Evolutionary conservation across 2,797 vertebrate genomes (phyloP), one percentile per base, ranked within the genome.

Genomic region (Gambelia wislizenii): DNA sequence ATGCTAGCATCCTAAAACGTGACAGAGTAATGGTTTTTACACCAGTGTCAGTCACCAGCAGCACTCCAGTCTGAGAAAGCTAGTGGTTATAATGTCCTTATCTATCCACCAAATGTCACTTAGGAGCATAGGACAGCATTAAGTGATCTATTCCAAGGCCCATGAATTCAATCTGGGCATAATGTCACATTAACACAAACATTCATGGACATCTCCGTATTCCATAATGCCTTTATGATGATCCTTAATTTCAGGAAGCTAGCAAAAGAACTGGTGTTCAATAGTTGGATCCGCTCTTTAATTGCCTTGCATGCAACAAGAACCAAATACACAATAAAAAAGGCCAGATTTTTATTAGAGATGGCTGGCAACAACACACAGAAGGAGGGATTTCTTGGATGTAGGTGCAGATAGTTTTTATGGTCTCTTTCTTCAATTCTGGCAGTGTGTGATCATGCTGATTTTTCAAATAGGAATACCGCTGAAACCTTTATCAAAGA

Each of bases 101-200:
- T 13, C 33, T 22, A 6, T 89, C 72, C 20, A 13, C 25, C n/a
- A 44, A 52, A 14, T 27, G 47, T 67, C 78, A 82, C 69, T 81
- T 75, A 64, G 6, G 36, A 39, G 27, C 25, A 22, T 8, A 10
- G 8, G 70, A 54, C 44, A 67, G 78, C 36, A 1, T 70, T 67
- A 83, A 86, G 36, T 3, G 70, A 86, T 49, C 47, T 36, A 25
- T 78, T 67, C 78, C 36, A n/a, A 87, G 36, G 25, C 77, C 93
- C 93, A 78, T 91, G 95, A 95, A 95, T 96, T 93, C 94, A 92
- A 95, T 92, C 25, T 88, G 93, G 90, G 90, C 95, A 89, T 84
- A 3, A 96, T 92, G 92, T 91, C 93, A 92, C 90, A 95, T 95
- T 95, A 95, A 94, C 89, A 83, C 89, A n/a, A n/a, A 90, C 94